A percentile compares a stretch with the other conserved stretches of the same genome.
Conservation (phyloP, 2,113 vertebrate genomes). For the Hipposideros armiger region DNA sequence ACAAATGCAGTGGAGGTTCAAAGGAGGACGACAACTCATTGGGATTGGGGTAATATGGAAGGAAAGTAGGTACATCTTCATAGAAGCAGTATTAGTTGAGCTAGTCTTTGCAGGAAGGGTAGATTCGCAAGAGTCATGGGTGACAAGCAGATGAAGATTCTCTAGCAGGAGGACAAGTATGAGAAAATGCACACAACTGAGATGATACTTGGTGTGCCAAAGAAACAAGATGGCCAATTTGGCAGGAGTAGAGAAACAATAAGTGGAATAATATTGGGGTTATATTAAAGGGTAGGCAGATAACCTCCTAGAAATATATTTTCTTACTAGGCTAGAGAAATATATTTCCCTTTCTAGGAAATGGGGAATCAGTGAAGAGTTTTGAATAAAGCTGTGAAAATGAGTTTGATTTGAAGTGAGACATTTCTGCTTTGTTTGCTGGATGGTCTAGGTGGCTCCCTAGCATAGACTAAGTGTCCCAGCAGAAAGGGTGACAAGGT, state of each 20-base stretch:
- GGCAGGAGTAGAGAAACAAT: neutral
- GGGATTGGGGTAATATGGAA: neutral
- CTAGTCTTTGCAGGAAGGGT: neutral
- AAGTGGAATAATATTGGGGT: neutral
- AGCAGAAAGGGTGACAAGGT: neutral
- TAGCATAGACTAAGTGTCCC: neutral
- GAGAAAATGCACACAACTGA: neutral
- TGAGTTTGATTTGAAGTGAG: conserved; percentile 33
- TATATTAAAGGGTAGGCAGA: neutral
- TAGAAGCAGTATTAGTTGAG: neutral
- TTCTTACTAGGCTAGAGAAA: neutral
- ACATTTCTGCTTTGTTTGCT: neutral
- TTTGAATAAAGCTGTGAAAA: neutral
- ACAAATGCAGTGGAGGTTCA: neutral
- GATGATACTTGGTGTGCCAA: neutral
- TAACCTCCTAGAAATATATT: neutral
- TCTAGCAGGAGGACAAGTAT: neutral
- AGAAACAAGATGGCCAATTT: neutral
- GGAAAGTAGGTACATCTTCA: neutral
- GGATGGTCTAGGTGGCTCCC: neutral
- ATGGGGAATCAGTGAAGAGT: neutral
- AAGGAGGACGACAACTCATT: neutral
- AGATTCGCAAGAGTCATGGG: neutral
- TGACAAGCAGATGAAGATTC: neutral
- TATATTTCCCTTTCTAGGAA: neutral